These are phyloP conservation scores for Euzophera pinguis DNA, from an alignment of 2,888 invertebrate genomes.

Conservation along the genomic window DNA sequence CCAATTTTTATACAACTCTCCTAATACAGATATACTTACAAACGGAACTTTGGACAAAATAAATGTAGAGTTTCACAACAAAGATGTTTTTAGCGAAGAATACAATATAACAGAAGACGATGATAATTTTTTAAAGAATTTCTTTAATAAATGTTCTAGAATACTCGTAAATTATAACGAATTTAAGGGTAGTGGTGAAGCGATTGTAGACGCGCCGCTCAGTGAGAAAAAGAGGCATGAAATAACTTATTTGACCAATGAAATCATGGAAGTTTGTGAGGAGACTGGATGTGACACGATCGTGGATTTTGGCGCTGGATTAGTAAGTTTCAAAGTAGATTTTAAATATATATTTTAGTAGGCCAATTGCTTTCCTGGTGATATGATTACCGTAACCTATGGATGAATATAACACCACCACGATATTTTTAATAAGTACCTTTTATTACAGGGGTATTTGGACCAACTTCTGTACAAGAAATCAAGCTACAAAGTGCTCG, in stretches of 20 bases:
- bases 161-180: slow-evolving; percentile 33
- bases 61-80: slow-evolving; percentile 49
- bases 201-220: slow-evolving; percentile 54
- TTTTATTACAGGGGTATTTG: slow-evolving; percentile 82
- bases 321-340: slow-evolving; percentile 81
- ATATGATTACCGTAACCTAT: no score
- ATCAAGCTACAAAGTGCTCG: slow-evolving; percentile 81
- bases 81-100: slow-evolving; percentile 33
- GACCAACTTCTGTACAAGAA: slow-evolving; percentile 82
- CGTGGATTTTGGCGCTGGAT: slow-evolving; percentile 87
- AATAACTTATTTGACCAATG: slow-evolving; percentile 80
- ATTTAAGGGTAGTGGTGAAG: slow-evolving; percentile 26
- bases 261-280: slow-evolving; percentile 74
- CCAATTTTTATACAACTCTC: slow-evolving; percentile 82
- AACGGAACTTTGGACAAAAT: slow-evolving; percentile 76
- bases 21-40: slow-evolving; percentile 83
- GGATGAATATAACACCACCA: no score
- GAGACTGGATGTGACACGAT: slow-evolving; percentile 69
- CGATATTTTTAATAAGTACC: background rate
- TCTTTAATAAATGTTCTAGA: slow-evolving; percentile 39
- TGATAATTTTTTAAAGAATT: slow-evolving; percentile 36
- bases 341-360: no score
- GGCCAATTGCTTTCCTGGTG: no score
- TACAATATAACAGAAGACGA: slow-evolving; percentile 28
- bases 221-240: slow-evolving; percentile 86